Evolutionary conservation across 2,797 vertebrate genomes (phyloP).

Genomic region (Aythya fuligula): DNA sequence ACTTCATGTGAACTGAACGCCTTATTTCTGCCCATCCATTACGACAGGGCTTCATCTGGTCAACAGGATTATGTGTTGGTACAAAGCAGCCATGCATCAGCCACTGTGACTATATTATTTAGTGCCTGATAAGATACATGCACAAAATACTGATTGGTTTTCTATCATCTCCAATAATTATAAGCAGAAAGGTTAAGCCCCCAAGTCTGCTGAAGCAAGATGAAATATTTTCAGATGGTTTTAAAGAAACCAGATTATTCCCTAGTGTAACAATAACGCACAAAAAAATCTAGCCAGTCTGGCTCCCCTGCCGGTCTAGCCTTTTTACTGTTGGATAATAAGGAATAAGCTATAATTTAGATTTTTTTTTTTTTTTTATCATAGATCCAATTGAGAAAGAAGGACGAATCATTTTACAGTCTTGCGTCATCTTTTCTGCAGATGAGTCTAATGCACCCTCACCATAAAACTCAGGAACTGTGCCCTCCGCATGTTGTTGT

Average conservation of each 20-base stretch:
- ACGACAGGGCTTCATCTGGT: background rate
- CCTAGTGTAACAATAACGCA: slow-evolving; percentile 56
- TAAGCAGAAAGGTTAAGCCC: slow-evolving; percentile 51
- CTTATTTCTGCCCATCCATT: background rate
- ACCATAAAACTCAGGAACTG: slow-evolving; percentile 36
- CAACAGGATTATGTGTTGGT: fast-evolving
- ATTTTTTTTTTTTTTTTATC: background rate
- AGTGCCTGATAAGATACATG: background rate
- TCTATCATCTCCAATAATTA: background rate
- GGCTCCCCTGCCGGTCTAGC: slow-evolving; percentile 71
- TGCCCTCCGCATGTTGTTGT: slow-evolving; percentile 75
- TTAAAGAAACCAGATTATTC: slow-evolving; percentile 69
- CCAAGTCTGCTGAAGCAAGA: slow-evolving; percentile 43
- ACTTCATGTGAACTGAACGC: background rate
- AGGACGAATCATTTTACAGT: slow-evolving; percentile 29
- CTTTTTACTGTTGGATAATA: slow-evolving; percentile 68
- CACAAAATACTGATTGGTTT: background rate
- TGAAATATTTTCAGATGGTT: slow-evolving; percentile 69
- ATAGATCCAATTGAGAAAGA: slow-evolving; percentile 48
- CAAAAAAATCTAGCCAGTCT: slow-evolving; percentile 51
- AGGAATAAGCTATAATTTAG: slow-evolving; percentile 70
- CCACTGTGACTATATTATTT: fast-evolving
- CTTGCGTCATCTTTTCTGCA: slow-evolving; percentile 53
- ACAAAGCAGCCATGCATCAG: background rate
- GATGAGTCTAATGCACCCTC: slow-evolving; percentile 3